Evolutionary conservation across 2,888 invertebrate species (phyloP).

Genomic region (Gerris lacustris): DNA sequence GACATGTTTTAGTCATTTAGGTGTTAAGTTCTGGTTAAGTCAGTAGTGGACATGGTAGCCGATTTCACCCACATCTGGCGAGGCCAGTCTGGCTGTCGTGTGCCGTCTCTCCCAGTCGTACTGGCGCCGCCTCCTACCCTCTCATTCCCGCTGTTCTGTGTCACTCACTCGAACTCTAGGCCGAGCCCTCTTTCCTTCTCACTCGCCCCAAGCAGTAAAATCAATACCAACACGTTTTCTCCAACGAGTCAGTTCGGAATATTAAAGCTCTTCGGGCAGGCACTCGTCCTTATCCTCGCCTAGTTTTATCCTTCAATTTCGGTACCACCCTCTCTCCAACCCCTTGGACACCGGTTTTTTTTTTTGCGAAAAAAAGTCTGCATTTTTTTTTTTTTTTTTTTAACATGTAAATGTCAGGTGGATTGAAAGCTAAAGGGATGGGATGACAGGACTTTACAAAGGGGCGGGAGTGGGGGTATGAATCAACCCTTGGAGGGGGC

Average conservation of each 20-base stretch:
- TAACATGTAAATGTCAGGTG: not conserved
- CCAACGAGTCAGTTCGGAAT: conserved; percentile 2
- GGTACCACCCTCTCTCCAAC: not conserved
- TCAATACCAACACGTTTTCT: conserved; percentile 2
- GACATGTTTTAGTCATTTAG: too few relatives aligned
- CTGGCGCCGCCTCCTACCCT: too few relatives aligned
- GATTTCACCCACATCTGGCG: too few relatives aligned
- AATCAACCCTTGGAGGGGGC: not conserved
- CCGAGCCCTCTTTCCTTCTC: not conserved
- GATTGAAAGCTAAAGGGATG: not conserved
- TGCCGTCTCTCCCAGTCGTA: too few relatives aligned
- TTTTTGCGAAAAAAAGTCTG: not conserved
- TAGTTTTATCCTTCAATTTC: not conserved
- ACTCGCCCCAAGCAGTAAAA: not conserved
- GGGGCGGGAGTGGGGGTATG: not conserved
- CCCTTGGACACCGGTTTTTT: not conserved
- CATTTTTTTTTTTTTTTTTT: not conserved
- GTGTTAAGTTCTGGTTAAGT: too few relatives aligned
- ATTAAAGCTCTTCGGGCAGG: not conserved
- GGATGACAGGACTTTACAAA: not conserved
- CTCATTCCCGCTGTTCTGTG: not conserved
- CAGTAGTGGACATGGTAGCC: too few relatives aligned
- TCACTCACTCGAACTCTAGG: not conserved
- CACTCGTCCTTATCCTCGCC: not conserved
- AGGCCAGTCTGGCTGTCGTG: too few relatives aligned